Conservation (phyloP, 1,140 invertebrate species). For the Mactra quadrangularis region DNA sequence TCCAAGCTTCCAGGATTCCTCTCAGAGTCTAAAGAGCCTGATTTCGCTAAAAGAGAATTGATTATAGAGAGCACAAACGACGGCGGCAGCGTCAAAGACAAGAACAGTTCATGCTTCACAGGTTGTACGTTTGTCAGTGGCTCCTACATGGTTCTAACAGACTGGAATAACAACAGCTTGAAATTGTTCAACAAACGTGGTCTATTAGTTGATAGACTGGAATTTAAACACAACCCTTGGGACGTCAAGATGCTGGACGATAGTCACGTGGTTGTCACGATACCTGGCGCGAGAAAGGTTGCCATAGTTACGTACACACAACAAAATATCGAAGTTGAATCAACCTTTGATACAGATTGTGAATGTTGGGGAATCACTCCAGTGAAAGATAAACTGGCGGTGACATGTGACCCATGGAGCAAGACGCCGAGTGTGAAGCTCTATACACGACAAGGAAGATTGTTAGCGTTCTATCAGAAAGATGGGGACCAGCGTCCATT, state of each 20-base stretch:
- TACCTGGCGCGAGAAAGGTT: constrained; percentile 47
- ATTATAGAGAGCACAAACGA: neutral
- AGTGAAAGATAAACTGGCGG: constrained; percentile 38
- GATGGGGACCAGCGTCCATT: constrained; percentile 15
- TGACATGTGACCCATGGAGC: constrained; percentile 55
- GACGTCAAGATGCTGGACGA: constrained; percentile 48
- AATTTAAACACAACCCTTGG: constrained; percentile 49
- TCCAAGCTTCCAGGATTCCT: constrained; percentile 53
- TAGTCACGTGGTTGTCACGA: constrained; percentile 28
- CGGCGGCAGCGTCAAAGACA: constrained; percentile 9
- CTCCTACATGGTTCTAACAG: constrained; percentile 33
- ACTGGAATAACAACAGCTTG: constrained; percentile 56
- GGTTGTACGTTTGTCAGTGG: constrained; percentile 28
- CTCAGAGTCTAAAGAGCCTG: constrained; percentile 1
- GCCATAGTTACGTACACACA: constrained; percentile 25
- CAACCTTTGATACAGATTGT: constrained; percentile 35
- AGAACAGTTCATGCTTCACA: constrained; percentile 41
- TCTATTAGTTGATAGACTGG: neutral
- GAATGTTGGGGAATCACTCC: constrained; percentile 44
- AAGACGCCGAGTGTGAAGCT: constrained; percentile 40
- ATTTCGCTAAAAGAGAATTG: constrained; percentile 9
- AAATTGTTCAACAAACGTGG: constrained; percentile 55
- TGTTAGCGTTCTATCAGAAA: constrained; percentile 29
- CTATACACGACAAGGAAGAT: constrained; percentile 29
- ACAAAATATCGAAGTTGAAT: constrained; percentile 6